These are phyloP conservation scores for Myotis pilosus DNA, from an alignment of 2,797 vertebrate species.

Conservation along the genomic window DNA sequence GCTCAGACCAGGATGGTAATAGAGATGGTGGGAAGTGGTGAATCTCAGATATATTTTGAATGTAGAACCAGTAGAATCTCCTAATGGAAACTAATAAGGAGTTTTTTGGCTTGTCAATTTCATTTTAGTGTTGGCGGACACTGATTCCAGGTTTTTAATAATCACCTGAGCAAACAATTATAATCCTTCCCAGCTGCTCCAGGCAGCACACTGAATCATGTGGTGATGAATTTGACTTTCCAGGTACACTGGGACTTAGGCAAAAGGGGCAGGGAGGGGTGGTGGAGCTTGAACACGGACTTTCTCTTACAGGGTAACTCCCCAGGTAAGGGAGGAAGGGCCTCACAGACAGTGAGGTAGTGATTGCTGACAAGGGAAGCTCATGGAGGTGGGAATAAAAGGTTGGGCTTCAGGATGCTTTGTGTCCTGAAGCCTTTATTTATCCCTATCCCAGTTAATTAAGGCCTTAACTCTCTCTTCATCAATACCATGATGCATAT, in stretches of 20 bases:
- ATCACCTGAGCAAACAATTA: constrained; percentile 55
- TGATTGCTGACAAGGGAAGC: neutral
- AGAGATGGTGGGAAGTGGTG: neutral
- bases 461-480: neutral
- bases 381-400: neutral
- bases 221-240: neutral
- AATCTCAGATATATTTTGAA: neutral
- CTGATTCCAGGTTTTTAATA: constrained; percentile 42
- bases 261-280: neutral
- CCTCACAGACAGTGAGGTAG: neutral
- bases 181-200: constrained; percentile 53
- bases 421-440: neutral
- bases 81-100: neutral
- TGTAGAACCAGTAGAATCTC: neutral
- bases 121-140: constrained; percentile 13
- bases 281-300: neutral
- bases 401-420: neutral
- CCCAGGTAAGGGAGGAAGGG: neutral
- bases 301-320: neutral
- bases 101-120: constrained; percentile 9
- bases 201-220: neutral
- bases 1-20: neutral
- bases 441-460: neutral
- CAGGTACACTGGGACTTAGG: neutral
- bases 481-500: neutral